These are phyloP conservation scores for Corythornis vintsioides DNA, from an alignment of 2,113 vertebrate genomes.

Conservation along the genomic window DNA sequence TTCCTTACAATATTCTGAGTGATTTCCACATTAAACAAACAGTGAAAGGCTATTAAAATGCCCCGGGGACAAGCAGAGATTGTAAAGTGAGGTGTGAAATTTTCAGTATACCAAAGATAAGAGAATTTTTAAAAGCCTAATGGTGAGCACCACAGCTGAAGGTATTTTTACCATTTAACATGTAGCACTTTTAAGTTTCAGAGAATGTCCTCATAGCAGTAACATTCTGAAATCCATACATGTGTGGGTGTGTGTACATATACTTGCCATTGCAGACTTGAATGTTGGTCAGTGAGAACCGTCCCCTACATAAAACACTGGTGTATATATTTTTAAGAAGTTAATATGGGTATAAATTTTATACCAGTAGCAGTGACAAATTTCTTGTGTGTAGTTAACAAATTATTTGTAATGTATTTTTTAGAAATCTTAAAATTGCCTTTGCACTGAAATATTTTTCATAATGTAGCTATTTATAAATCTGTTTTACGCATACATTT, in stretches of 20 bases:
- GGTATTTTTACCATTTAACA: conserved; percentile 5
- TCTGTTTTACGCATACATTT: conserved; percentile 74
- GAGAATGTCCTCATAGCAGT: conserved; percentile 1
- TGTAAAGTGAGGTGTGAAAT: neutral
- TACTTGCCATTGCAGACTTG: conserved; percentile 40
- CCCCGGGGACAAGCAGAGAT: neutral
- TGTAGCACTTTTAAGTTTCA: conserved; percentile 48
- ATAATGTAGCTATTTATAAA: conserved; percentile 80
- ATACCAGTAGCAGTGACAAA: conserved; percentile 66
- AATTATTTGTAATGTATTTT: conserved; percentile 81
- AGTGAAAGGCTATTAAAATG: neutral
- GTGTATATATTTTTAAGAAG: conserved; percentile 71
- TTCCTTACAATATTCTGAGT: neutral
- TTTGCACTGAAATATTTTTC: conserved; percentile 84
- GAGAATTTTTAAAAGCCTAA: neutral
- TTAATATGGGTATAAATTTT: conserved; percentile 60
- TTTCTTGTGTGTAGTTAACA: conserved; percentile 76
- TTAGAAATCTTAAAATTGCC: conserved; percentile 80
- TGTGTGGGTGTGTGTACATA: neutral
- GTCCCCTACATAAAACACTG: conserved; percentile 62
- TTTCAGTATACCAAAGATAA: conserved; percentile 72
- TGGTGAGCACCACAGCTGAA: neutral
- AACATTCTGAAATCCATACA: neutral
- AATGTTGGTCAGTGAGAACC: conserved; percentile 34
- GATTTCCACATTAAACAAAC: neutral